Percentiles rank a stretch among this genome's conserved stretches.
Evolutionary conservation across 2,888 invertebrate genomes (phyloP).

Genomic region (Drosophila neonasuta): DNA sequence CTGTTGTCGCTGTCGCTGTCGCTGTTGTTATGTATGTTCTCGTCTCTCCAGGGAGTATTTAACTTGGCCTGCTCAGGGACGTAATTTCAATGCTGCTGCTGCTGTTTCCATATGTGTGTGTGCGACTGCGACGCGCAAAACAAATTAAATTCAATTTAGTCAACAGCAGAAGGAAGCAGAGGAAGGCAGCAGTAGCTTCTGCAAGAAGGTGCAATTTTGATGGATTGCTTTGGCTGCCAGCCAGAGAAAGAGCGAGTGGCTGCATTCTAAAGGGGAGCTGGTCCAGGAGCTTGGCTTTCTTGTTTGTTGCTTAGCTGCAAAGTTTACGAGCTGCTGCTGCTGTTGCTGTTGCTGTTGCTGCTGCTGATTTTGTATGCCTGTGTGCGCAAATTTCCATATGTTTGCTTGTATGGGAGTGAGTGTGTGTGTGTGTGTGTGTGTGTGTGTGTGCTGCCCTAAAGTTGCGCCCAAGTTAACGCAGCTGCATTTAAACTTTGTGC

Average conservation of each 20-base stretch:
- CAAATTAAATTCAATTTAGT: constrained; percentile 81
- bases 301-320: constrained; percentile 75
- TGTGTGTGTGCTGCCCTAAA: constrained; percentile 48
- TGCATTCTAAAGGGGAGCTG: constrained; percentile 27
- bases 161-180: constrained; percentile 50
- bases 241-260: constrained; percentile 52
- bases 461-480: constrained; percentile 67
- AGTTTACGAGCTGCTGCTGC: constrained; percentile 57
- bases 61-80: constrained; percentile 66
- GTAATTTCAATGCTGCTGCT: constrained; percentile 51
- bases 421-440: constrained; percentile 44
- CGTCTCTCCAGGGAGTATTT: constrained; percentile 70
- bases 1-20: constrained; percentile 22
- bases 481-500: constrained; percentile 71
- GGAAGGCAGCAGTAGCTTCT: constrained; percentile 38
- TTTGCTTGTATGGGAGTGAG: constrained; percentile 12
- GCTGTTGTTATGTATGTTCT: constrained; percentile 25
- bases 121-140: constrained; percentile 68
- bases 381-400: constrained; percentile 58
- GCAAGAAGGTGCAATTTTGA: constrained; percentile 81
- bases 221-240: constrained; percentile 77
- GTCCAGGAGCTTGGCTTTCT: constrained; percentile 47
- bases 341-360: constrained; percentile 29
- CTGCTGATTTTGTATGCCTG: constrained; percentile 53
- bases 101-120: constrained; percentile 36